Evolutionary conservation across 2,797 vertebrate genomes (phyloP), one percentile per base, ranked within the genome.

Genomic region (Chaenodraco wilsoni): DNA sequence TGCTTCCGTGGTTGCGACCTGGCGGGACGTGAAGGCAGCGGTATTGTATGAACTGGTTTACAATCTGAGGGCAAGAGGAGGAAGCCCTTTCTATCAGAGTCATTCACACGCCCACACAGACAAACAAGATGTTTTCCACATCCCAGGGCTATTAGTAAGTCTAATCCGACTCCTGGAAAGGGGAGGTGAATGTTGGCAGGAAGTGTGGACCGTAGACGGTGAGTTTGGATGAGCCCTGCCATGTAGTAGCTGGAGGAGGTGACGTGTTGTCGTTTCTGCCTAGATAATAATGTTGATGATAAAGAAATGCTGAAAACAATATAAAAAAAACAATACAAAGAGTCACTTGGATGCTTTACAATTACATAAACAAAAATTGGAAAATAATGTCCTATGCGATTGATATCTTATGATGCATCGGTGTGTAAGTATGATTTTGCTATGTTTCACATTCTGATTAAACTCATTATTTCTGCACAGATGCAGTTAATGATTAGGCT

Each of bases 101-200:
- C 11, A 41, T 73, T 69, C 72, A 27, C 77, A 78, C 78, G 40
- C 76, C 43, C 79, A 69, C 67, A 48, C 78, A 79, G 67, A 85
- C 65, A 81, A 58, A 88, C 56, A 10, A 82, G 78, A 86, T 84
- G 78, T 87, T 92, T 90, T 91, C 88, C 81, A 88, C 77, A 78
- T 90, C 88, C 79, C 85, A 70, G 71, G 72, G 82, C 82, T 88
- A 80, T 87, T 89, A 88, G 89, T 76, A 84, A 84, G 79, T 75
- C 81, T 88, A 87, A 85, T 88, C 88, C 79, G 82, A 77, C 88
- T 87, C 56, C 82, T 87, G 86, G 78, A 87, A 88, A 84, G 61
- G 75, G 91, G 85, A 92, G 88, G 84, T 78, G 78, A 84, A 69
- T 68, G 74, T 82, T 86, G 81, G 76, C 84, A 80, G 79, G 84